Evolutionary conservation across 2,113 vertebrate species (phyloP).

Genomic region (Misgurnus mizolepis): DNA sequence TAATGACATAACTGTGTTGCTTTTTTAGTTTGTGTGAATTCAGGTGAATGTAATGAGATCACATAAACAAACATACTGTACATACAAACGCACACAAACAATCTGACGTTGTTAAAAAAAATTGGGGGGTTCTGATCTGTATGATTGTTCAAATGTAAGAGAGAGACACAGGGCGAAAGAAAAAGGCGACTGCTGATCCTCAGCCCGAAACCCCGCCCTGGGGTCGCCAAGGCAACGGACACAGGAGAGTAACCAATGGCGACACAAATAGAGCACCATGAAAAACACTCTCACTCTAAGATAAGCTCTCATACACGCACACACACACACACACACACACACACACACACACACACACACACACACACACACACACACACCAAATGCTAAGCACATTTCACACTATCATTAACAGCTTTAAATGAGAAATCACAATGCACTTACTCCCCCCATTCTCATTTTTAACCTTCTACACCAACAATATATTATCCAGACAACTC

Average conservation of each 20-base stretch:
- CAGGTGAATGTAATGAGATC: not conserved
- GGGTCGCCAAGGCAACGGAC: conserved; percentile 47
- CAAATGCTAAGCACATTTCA: conserved; percentile 38
- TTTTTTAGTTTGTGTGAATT: no score
- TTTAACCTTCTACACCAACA: conserved; percentile 1
- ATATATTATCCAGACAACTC: not conserved
- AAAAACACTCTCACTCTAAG: conserved; percentile 30
- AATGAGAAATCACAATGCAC: not conserved
- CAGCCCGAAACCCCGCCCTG: conserved; percentile 27
- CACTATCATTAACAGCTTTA: conserved; percentile 24
- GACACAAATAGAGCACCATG: conserved; percentile 42
- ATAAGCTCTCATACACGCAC: conserved; percentile 12
- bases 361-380: not conserved
- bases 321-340: conserved; percentile 15
- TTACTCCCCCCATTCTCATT: not conserved
- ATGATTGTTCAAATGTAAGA: not conserved
- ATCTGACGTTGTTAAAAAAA: not conserved
- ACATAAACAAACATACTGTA: not conserved
- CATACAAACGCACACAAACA: not conserved
- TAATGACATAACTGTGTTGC: no score
- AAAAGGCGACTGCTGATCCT: conserved; percentile 18
- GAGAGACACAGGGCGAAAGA: not conserved
- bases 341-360: conserved; percentile 7
- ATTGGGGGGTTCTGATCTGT: not conserved
- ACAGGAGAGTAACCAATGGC: conserved; percentile 42